These are phyloP conservation scores for Apogon hyalosoma DNA, from an alignment of 2,797 vertebrate genomes.

Conservation along the genomic window DNA sequence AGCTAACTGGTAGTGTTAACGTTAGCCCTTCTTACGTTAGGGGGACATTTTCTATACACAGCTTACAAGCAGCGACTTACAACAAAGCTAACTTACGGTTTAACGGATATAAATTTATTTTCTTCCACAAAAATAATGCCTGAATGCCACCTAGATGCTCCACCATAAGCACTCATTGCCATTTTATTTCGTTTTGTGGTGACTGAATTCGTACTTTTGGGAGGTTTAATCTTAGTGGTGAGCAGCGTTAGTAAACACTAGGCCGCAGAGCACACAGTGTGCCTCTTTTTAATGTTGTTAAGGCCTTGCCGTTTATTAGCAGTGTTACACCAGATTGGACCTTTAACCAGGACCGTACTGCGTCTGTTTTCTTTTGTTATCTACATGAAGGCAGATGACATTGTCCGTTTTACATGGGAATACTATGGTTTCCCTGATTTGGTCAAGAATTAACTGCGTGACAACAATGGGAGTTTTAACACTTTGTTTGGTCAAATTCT, in stretches of 20 bases:
- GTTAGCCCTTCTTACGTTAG: constrained; percentile 35
- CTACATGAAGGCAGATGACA: not conserved
- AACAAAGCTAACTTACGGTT: not conserved
- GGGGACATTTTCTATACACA: constrained; percentile 63
- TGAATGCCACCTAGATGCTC: not conserved
- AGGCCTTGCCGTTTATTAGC: constrained; percentile 42
- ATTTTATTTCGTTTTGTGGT: not conserved
- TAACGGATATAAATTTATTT: not conserved
- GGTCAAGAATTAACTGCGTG: constrained; percentile 2
- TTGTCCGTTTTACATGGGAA: not conserved
- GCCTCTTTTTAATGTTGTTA: constrained; percentile 1
- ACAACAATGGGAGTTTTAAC: not conserved
- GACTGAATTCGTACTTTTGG: not conserved
- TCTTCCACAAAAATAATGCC: fast-evolving
- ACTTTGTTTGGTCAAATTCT: not conserved
- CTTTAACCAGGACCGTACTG: constrained; percentile 13
- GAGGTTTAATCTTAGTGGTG: not conserved
- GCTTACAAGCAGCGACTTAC: constrained; percentile 19
- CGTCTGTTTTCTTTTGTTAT: not conserved
- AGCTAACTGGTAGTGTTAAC: constrained; percentile 11
- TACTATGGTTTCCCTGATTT: not conserved
- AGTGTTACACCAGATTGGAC: constrained; percentile 30
- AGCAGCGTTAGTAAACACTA: constrained; percentile 59
- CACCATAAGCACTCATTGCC: fast-evolving
- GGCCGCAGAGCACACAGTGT: constrained; percentile 56